Evolutionary conservation across 2,888 invertebrate species (phyloP), one percentile per base, ranked within the genome.

Genomic region (Malacosoma neustria): DNA sequence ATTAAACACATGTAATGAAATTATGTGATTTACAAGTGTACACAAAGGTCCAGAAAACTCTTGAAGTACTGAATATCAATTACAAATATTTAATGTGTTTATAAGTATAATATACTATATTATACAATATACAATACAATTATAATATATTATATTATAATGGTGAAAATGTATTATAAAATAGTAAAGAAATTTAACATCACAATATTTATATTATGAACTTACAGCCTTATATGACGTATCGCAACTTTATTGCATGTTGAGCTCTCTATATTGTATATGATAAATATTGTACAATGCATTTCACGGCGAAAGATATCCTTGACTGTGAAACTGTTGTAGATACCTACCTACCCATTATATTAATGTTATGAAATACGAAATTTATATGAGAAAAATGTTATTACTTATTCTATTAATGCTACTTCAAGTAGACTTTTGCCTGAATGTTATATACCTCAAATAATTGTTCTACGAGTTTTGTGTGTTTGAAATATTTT

Each of bases 371-470:
- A 63, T 49, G 58, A 57, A 54, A 55, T 59, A 22, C 22, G 52
- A 62, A 65, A 60, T 63, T 54, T 63, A 59, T 64, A 61, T 60
- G 46, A 49, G n/a, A 55, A 61, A 60, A 60, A 61, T 67, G 57
- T 71, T 71, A 65, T 68, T 62, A n/a, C n/a, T n/a, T n/a, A 66
- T 68, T 69, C 69, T 71, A 69, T 61, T 61, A 69, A 64, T 65
- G 56, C 70, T 76, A 72, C 69, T 71, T 62, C 52, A 61, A 67
- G 72, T 73, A 72, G 70, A 71, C 68, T 70, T 72, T 70, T 75
- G 76, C 75, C 80, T 79, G 71, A 74, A 72, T 70, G 70, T 72
- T 73, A 70, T n/a, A n/a, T 84, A 84, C 82, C 82, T 82, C 82
- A 84, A n/a, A 72, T 80, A 80, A 72, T 72, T 77, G 79, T 75